A percentile compares a stretch with the other conserved stretches of the same genome.
Evolutionary conservation across 2,113 vertebrate species (phyloP).

Genomic region (Tapirus terrestris): DNA sequence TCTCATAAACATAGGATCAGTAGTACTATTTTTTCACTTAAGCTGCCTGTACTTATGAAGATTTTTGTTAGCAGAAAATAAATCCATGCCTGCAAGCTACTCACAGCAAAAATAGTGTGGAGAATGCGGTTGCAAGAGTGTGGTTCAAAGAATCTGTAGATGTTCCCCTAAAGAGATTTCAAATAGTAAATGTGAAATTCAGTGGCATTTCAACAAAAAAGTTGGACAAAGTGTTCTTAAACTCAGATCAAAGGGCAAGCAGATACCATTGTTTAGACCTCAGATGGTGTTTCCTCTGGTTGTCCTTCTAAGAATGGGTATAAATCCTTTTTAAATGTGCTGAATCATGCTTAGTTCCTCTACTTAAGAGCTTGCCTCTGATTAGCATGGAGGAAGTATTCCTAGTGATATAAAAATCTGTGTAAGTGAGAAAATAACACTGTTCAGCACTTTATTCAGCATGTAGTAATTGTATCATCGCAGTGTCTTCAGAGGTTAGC

Average conservation of each 20-base stretch:
- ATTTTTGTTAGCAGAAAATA: constrained; percentile 61
- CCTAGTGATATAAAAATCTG: neutral
- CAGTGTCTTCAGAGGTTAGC: neutral
- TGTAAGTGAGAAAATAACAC: neutral
- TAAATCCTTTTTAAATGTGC: constrained; percentile 68
- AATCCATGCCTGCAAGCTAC: constrained; percentile 22
- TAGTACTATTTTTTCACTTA: constrained; percentile 32
- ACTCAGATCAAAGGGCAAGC: constrained; percentile 72
- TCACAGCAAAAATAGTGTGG: neutral
- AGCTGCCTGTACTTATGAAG: constrained; percentile 42
- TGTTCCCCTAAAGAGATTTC: constrained; percentile 5
- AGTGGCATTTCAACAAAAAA: constrained; percentile 49
- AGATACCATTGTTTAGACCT: constrained; percentile 78
- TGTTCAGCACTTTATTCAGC: neutral
- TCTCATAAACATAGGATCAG: constrained; percentile 51
- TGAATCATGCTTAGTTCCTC: constrained; percentile 73
- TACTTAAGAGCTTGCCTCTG: neutral
- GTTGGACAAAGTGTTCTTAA: constrained; percentile 71
- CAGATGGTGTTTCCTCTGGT: constrained; percentile 66
- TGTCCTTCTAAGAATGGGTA: constrained; percentile 77
- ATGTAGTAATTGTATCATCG: neutral
- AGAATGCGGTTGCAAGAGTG: neutral
- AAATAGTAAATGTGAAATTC: constrained; percentile 53
- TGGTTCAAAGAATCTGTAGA: neutral
- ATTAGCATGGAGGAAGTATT: neutral